These are phyloP conservation scores for Rhamnusium bicolor DNA, from an alignment of 2,888 invertebrate genomes.

Conservation along the genomic window DNA sequence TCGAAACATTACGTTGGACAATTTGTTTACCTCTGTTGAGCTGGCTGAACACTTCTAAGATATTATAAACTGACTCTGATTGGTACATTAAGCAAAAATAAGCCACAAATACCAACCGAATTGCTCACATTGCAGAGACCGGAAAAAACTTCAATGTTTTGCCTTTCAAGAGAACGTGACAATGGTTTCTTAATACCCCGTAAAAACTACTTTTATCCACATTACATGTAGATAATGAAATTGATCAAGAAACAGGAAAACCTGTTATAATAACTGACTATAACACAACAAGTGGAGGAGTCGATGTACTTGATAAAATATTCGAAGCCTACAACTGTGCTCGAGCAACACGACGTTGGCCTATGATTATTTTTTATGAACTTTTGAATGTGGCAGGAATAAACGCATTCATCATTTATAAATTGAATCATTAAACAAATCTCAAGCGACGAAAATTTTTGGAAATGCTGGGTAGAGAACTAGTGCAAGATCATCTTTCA, in stretches of 20 bases:
- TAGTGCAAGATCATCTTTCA: neutral
- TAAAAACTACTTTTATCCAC: constrained; percentile 25
- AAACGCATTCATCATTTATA: neutral
- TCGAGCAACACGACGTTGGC: neutral
- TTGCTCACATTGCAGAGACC: constrained; percentile 8
- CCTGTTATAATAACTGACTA: neutral
- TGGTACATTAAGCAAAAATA: constrained; percentile 33
- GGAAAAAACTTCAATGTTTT: constrained; percentile 27
- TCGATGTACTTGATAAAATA: neutral
- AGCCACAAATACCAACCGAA: constrained; percentile 32
- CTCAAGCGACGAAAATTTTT: neutral
- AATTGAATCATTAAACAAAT: neutral
- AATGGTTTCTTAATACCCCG: constrained; percentile 27
- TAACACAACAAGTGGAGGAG: neutral
- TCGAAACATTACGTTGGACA: constrained; percentile 33
- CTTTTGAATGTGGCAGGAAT: neutral
- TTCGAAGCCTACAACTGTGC: neutral
- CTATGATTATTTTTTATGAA: constrained; percentile 5
- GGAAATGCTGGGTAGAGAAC: constrained; percentile 1
- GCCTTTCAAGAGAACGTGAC: constrained; percentile 28
- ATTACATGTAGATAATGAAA: neutral
- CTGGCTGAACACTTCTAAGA: constrained; percentile 15
- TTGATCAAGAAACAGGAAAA: constrained; percentile 11
- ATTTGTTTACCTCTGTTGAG: constrained; percentile 27
- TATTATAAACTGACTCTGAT: constrained; percentile 30